phyloP scores from a whole-genome alignment of 1,140 invertebrate species.

The Meteorus sp. region DNA sequence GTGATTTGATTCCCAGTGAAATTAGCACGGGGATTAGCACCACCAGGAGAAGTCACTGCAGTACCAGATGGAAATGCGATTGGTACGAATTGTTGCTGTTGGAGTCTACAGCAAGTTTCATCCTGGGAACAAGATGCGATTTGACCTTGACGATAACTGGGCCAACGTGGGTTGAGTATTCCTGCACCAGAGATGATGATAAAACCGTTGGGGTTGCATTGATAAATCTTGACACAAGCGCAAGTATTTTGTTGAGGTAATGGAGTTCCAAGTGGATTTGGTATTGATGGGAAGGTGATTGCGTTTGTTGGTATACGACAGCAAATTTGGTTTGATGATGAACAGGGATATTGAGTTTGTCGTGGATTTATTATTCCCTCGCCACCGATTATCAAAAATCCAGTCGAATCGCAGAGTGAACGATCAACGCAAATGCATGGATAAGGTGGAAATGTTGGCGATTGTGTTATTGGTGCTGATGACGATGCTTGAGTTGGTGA shows the following conservation, averaged over 20 bases:
- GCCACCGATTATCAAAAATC: slow-evolving; percentile 30
- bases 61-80: neutral
- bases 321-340: slow-evolving; percentile 29
- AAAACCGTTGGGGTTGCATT: slow-evolving; percentile 22
- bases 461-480: slow-evolving; percentile 22
- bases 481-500: slow-evolving; percentile 30
- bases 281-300: slow-evolving; percentile 2
- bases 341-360: slow-evolving; percentile 31
- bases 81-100: slow-evolving; percentile 24
- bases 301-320: slow-evolving; percentile 15
- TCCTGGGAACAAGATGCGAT: slow-evolving; percentile 12
- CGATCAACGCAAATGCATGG: slow-evolving; percentile 52
- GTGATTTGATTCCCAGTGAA: no score
- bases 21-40: slow-evolving; percentile 12
- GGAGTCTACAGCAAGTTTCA: slow-evolving; percentile 37
- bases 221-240: slow-evolving; percentile 19
- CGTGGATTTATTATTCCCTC: slow-evolving; percentile 44
- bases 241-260: neutral
- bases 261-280: neutral
- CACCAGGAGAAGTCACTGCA: neutral
- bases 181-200: slow-evolving; percentile 22
- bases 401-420: slow-evolving; percentile 23
- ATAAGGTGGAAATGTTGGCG: slow-evolving; percentile 21
- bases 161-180: slow-evolving; percentile 33
- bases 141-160: slow-evolving; percentile 25